phyloP scores from a whole-genome alignment of 37 sponge, comb jelly and placozoan genomes.

The Spongilla lacustris region DNA sequence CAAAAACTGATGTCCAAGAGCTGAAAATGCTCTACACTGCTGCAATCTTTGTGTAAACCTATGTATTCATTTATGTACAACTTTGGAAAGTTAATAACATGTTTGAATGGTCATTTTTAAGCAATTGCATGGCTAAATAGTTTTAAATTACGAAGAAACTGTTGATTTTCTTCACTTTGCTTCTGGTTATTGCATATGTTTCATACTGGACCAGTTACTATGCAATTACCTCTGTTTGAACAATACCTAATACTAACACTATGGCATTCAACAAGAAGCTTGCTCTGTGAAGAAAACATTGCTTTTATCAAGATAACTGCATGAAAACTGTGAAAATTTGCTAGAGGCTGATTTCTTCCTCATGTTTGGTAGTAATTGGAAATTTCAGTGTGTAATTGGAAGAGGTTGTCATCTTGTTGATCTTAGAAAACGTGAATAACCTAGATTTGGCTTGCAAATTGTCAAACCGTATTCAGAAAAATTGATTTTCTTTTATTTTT shows the following conservation, averaged over 20 bases:
- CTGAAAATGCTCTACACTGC: not conserved
- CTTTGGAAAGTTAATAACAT: not conserved
- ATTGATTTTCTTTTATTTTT: too few species aligned
- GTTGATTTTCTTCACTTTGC: not conserved
- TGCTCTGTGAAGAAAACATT: constrained; percentile 1
- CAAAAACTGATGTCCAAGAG: not conserved
- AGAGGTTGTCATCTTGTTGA: too few species aligned
- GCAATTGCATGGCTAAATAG: not conserved
- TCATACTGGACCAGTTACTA: not conserved
- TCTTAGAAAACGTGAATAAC: too few species aligned
- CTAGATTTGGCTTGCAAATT: too few species aligned
- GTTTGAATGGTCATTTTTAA: not conserved
- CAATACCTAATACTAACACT: not conserved
- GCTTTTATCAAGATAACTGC: not conserved
- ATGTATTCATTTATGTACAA: not conserved
- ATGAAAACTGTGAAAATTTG: not conserved
- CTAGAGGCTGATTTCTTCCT: not conserved
- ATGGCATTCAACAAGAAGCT: not conserved
- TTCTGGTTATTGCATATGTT: not conserved
- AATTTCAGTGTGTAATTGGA: not conserved
- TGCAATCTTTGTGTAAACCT: constrained; percentile 1
- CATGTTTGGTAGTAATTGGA: not conserved
- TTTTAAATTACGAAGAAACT: not conserved
- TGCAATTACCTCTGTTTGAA: constrained; percentile 1
- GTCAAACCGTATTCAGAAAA: too few species aligned